Evolutionary conservation across 2,888 invertebrate genomes (phyloP).

Genomic region (Gibbula magus): DNA sequence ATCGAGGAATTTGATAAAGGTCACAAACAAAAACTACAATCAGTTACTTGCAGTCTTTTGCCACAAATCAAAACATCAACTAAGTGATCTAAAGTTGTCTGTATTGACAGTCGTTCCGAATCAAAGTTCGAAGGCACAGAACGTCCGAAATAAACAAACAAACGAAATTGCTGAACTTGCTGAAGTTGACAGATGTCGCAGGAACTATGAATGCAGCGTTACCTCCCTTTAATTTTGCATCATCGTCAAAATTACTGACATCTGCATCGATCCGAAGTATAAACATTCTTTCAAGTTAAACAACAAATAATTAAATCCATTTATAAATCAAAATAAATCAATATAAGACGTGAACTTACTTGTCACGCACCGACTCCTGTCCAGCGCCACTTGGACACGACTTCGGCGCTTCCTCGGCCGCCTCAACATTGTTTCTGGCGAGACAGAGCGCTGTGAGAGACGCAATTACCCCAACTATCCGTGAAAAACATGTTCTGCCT

Average conservation of each 20-base stretch:
- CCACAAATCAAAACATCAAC: no score
- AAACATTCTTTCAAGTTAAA: not conserved
- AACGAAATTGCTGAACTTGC: no score
- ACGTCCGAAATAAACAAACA: no score
- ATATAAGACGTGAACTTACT: not conserved
- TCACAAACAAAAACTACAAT: no score
- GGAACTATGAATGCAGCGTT: not conserved
- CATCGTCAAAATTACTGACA: not conserved
- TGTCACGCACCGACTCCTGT: not conserved
- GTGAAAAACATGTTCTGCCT: slow-evolving; percentile 53
- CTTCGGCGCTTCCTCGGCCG: slow-evolving; percentile 9
- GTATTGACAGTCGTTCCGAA: no score
- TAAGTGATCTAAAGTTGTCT: no score
- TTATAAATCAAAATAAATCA: not conserved
- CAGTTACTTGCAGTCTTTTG: no score
- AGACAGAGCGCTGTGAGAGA: slow-evolving; percentile 52
- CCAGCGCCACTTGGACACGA: not conserved
- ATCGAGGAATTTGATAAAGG: no score
- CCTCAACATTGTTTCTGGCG: slow-evolving; percentile 41
- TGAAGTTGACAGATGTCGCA: no score
- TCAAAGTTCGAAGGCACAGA: no score
- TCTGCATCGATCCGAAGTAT: not conserved
- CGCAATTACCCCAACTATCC: slow-evolving; percentile 52
- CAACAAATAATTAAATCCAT: not conserved
- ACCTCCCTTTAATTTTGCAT: not conserved